Evolutionary conservation across 1,140 invertebrate species (phyloP).

Genomic region (Drosophila busckii): DNA sequence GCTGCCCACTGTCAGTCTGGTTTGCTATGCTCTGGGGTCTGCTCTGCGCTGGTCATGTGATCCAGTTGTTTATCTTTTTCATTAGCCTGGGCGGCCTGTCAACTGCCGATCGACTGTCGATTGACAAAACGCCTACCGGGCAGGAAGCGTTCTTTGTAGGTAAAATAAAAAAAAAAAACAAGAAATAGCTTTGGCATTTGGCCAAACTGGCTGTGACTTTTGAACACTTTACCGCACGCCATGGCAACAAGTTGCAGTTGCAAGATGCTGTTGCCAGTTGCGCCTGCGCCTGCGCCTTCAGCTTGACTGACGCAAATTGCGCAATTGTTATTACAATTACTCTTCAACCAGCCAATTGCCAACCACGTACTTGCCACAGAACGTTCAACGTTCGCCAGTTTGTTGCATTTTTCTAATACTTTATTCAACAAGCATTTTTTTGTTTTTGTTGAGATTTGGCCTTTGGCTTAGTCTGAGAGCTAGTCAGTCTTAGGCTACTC

Average conservation of each 20-base stretch:
- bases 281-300: conserved; percentile 1
- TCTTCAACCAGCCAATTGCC: conserved; percentile 45
- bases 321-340: conserved; percentile 76
- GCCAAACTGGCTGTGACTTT: conserved; percentile 57
- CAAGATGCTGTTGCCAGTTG: conserved; percentile 6
- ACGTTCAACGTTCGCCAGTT: conserved; percentile 8
- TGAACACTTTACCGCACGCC: conserved; percentile 58
- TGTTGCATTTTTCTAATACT: conserved; percentile 63
- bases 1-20: conserved; percentile 33
- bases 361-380: background rate
- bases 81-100: conserved; percentile 73
- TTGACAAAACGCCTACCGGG: conserved; percentile 69
- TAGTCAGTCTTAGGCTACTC: conserved; percentile 50
- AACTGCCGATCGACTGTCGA: conserved; percentile 66
- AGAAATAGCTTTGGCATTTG: conserved; percentile 8
- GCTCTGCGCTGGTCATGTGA: conserved; percentile 29
- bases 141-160: conserved; percentile 5
- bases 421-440: conserved; percentile 21
- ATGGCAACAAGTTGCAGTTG: conserved; percentile 15
- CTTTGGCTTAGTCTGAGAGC: conserved; percentile 48
- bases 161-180: background rate
- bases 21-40: conserved; percentile 20
- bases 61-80: conserved; percentile 75
- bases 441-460: too few species aligned
- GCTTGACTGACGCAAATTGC: conserved; percentile 70